phyloP scores from a whole-genome alignment of 2,113 vertebrate genomes.

The Collichthys lucidus region DNA sequence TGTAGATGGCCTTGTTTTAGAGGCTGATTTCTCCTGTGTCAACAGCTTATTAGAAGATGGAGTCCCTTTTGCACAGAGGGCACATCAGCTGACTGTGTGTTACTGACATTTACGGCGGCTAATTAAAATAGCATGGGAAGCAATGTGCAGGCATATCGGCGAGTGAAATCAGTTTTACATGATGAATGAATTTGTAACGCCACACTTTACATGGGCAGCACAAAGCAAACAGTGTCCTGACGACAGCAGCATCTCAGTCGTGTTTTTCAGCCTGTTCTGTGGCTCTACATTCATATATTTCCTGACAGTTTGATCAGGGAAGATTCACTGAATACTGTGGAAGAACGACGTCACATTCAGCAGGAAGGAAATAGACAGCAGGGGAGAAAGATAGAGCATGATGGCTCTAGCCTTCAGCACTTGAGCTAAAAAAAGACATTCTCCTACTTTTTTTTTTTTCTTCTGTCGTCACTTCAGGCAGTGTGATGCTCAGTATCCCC shows the following conservation, averaged over 20 bases:
- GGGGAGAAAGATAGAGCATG: conserved; percentile 46
- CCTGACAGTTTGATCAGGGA: conserved; percentile 5
- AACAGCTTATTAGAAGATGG: conserved; percentile 57
- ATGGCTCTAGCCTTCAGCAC: conserved; percentile 67
- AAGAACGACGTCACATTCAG: conserved; percentile 42
- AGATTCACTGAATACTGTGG: conserved; percentile 5
- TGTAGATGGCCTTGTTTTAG: conserved; percentile 63
- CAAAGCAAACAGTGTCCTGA: conserved; percentile 45
- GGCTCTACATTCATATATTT: not conserved
- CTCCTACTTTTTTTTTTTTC: conserved; percentile 59
- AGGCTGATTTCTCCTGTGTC: conserved; percentile 49
- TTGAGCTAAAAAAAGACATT: conserved; percentile 76
- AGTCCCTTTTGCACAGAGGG: conserved; percentile 44
- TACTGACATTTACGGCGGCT: conserved; percentile 25
- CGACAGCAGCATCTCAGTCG: conserved; percentile 27
- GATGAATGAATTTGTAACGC: conserved; percentile 66
- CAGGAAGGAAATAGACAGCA: conserved; percentile 45
- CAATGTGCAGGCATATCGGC: conserved; percentile 8
- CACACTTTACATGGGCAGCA: conserved; percentile 50
- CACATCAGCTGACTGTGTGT: conserved; percentile 45
- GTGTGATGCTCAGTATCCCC: conserved; percentile 48
- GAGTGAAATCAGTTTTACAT: conserved; percentile 63
- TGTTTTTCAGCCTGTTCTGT: conserved; percentile 29
- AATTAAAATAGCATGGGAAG: conserved; percentile 24
- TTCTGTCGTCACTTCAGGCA: conserved; percentile 60